Evolutionary conservation across 2,888 invertebrate species (phyloP), one percentile per base, ranked within the genome.

Genomic region (Calameuta pallipes): DNA sequence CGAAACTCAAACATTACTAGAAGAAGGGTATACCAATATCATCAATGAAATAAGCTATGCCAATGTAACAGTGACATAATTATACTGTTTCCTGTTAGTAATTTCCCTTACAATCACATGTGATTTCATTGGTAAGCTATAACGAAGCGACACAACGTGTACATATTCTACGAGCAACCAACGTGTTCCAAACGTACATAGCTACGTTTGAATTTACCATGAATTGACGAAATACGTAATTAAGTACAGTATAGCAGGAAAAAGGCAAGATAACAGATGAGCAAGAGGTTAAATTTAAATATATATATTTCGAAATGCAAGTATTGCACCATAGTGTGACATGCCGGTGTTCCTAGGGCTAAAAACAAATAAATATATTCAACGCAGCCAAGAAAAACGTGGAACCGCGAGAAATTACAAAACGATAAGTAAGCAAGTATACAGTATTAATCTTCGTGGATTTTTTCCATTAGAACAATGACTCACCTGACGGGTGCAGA

Each of bases 401-500:
- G 23, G 56, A 23, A 6, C 56, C 56, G 23, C 56, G 23, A 23
- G 56, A 4, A 23, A 23, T 56, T 56, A 23, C 0, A 15, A 56
- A 56, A 56, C 9, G 9, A 56, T 56, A 23, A 23, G 56, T 56
- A 56, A 56, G 23, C 9, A 15, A 56, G 6, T 23, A 23, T 15
- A 2, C 9, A 56, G 23, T 6, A 23, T 23, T 56, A 56, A 56
- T 56, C 9, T 56, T 56, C 23, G 2, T 23, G 56, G 9, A 56
- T 56, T 23, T 56, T 9, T 23, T 9, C 9, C 23, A 23, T 2
- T 2, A 56, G 23, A 23, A 0, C 12, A 31, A 71, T 71, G 81
- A 85, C 88, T 89, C 85, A 90, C 90, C 90, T 88, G 84, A 86
- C 85, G 79, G 89, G 85, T 85, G 89, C 85, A 83, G 88, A 87